These are phyloP conservation scores for Phocoena phocoena DNA, from an alignment of 2,113 vertebrate genomes.

Conservation along the genomic window DNA sequence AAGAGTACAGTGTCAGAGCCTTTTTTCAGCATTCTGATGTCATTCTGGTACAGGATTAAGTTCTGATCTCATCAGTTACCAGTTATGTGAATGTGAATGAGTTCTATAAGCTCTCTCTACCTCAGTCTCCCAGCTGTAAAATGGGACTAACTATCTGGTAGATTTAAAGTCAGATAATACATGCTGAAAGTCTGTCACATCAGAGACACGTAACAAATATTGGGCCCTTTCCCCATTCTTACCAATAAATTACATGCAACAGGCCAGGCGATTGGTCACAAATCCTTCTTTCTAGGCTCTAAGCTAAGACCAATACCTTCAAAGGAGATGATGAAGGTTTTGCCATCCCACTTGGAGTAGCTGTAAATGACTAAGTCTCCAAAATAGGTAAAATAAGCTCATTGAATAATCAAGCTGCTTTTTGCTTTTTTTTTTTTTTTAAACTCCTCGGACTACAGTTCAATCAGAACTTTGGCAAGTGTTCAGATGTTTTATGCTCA, in stretches of 20 bases:
- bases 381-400: constrained; percentile 11
- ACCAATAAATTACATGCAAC: not conserved
- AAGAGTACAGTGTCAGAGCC: not conserved
- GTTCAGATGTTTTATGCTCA: not conserved
- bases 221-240: not conserved
- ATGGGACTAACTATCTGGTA: not conserved
- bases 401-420: not conserved
- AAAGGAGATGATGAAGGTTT: not conserved
- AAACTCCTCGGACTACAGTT: not conserved
- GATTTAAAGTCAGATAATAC: not conserved
- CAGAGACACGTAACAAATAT: not conserved
- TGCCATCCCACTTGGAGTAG: not conserved
- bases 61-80: not conserved
- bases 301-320: not conserved
- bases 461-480: not conserved
- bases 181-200: not conserved
- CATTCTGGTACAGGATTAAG: not conserved
- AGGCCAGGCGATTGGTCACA: not conserved
- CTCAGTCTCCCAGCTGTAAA: not conserved
- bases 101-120: not conserved
- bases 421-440: not conserved
- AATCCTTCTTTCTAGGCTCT: not conserved
- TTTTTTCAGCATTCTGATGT: not conserved
- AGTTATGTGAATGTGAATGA: not conserved
- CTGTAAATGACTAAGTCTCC: not conserved